A percentile compares a stretch with the other conserved stretches of the same genome.
Conservation (phyloP, 2,113 vertebrate genomes). For the Herpetotheres cachinnans region DNA sequence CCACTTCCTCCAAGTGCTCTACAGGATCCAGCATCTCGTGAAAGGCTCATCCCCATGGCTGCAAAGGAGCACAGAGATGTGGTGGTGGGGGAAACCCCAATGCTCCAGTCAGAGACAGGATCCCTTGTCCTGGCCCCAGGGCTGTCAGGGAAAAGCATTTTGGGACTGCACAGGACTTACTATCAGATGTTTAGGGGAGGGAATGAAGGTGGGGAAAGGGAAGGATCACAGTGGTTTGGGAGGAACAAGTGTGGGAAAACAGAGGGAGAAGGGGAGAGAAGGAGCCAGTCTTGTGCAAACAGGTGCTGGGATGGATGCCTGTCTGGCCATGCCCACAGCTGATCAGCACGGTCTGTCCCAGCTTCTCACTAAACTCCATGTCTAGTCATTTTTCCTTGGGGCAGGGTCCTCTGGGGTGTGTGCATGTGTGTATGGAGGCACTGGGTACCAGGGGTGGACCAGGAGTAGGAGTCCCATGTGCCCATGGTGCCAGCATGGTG, state of each 20-base stretch:
- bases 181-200: neutral
- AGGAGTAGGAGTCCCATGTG: neutral
- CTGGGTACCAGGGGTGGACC: neutral
- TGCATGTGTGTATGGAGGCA: neutral
- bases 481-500: neutral
- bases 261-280: neutral
- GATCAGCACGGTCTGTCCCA: neutral
- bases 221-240: neutral
- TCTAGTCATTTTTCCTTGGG: neutral
- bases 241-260: neutral
- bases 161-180: neutral
- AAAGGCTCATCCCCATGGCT: neutral
- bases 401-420: accelerated
- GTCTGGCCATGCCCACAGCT: neutral
- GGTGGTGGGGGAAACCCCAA: neutral
- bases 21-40: neutral
- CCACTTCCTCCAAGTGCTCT: neutral
- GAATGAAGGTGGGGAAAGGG: neutral
- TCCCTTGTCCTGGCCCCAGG: too few relatives aligned
- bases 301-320: neutral
- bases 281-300: neutral
- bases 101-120: neutral
- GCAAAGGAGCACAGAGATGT: neutral
- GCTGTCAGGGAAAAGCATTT: neutral
- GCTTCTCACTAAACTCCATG: neutral